phyloP scores from a whole-genome alignment of 2,113 vertebrate species.

The Lynx canadensis region DNA sequence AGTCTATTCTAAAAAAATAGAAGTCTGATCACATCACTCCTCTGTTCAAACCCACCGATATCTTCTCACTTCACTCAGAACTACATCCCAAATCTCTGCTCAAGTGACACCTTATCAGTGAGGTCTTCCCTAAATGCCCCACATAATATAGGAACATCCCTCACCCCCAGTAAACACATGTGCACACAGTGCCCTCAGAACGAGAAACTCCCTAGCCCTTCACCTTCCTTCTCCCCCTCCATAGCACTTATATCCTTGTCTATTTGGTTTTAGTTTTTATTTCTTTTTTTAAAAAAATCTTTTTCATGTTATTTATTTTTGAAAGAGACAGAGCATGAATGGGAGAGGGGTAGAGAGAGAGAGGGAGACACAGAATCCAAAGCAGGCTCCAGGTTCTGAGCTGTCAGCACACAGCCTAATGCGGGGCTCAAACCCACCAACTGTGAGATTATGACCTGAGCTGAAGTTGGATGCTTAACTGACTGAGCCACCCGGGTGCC shows the following conservation, averaged over 20 bases:
- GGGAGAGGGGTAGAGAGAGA: neutral
- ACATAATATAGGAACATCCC: neutral
- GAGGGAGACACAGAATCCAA: neutral
- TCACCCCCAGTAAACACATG: no score
- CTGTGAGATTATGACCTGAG: neutral
- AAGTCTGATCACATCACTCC: neutral
- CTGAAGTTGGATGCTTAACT: neutral
- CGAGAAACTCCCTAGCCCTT: neutral
- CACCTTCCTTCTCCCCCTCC: neutral
- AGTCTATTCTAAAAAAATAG: neutral
- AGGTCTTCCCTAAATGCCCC: neutral
- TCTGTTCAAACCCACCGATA: neutral
- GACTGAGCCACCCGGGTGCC: neutral
- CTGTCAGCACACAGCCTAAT: neutral
- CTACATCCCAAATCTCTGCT: neutral
- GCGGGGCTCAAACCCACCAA: fast-evolving
- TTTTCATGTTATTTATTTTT: neutral
- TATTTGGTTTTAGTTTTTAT: neutral
- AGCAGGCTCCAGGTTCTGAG: no score
- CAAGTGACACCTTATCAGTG: neutral
- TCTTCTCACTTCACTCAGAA: neutral
- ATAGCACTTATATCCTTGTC: neutral
- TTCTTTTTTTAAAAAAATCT: neutral
- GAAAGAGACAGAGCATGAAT: neutral
- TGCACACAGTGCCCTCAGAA: neutral